Percentiles rank a stretch among this genome's conserved stretches.
These are phyloP conservation scores for Alcedo atthis DNA, from an alignment of 2,797 vertebrate genomes.

Conservation along the genomic window DNA sequence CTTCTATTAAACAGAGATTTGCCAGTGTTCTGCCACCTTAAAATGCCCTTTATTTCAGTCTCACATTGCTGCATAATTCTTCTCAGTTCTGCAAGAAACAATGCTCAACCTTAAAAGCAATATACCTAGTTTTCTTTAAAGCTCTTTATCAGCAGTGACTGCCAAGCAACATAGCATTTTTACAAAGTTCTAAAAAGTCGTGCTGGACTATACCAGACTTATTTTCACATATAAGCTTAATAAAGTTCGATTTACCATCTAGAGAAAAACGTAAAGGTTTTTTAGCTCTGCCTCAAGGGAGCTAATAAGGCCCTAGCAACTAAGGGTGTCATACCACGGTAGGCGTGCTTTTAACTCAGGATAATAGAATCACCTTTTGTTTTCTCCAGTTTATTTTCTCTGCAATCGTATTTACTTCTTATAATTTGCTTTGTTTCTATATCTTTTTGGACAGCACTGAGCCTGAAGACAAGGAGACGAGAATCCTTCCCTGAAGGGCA, in stretches of 20 bases:
- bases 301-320: not conserved
- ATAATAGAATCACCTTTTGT: conserved; percentile 87
- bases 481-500: conserved; percentile 89
- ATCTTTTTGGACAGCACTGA: conserved; percentile 84
- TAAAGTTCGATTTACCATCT: not conserved
- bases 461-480: conserved; percentile 93
- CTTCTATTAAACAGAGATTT: not conserved
- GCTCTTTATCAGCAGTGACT: not conserved
- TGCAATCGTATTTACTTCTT: conserved; percentile 89
- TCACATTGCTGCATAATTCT: not conserved
- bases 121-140: not conserved
- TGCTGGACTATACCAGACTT: not conserved
- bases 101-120: not conserved
- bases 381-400: conserved; percentile 97
- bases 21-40: not conserved
- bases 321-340: not conserved
- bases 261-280: not conserved
- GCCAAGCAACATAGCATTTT: not conserved
- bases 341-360: not conserved
- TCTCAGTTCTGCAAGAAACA: not conserved
- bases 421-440: conserved; percentile 86
- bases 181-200: not conserved
- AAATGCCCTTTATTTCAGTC: not conserved
- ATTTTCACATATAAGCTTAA: not conserved
- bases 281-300: not conserved